Evolutionary conservation across 2,888 invertebrate species (phyloP), one percentile per base, ranked within the genome.

Genomic region (Julus scanicus): DNA sequence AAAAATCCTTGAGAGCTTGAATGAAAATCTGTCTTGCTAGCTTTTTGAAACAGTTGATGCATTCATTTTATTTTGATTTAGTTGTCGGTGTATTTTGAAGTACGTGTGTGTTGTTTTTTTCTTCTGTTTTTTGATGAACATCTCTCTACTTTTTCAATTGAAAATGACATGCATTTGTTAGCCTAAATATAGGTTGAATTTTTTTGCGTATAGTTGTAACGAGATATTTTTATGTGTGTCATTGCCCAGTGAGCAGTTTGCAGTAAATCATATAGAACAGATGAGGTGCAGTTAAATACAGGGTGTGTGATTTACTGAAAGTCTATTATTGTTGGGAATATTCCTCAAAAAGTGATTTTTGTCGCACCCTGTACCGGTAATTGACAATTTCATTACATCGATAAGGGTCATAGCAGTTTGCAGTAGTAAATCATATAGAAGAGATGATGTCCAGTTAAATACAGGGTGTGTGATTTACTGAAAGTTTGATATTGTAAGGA

Each of bases 161-260:
- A 71, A 9, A n/a, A 29, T 20, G 20, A 71, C 71, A n/a, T 71
- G 71, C 71, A 29, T 71, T 71, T 29, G 71, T 20, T 71, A 20
- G 20, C 71, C 71, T 71, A 71, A 71, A 71, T 71, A 71, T 71
- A 20, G 71, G 71, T 71, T 71, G 29, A 6, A n/a, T 71, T 71
- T 71, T 71, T 71, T 71, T 1, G 6, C 44, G 71, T 71, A 29
- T 29, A 29, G 3, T 29, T 29, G 71, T 29, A 71, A 71, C 71
- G 29, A 71, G 71, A 71, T 71, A 20, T 71, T 8, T 29, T 29
- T 71, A 71, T 71, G 71, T 71, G 29, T 71, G 71, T 71, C 71
- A 71, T 29, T 29, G 71, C 71, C 29, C 71, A 71, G 20, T 29
- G 29, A 71, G 63, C 63, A 63, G n/a, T 63, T n/a, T 63, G 15